Percentiles rank a stretch among this genome's conserved stretches.
Evolutionary conservation across 2,888 invertebrate genomes (phyloP).

Genomic region (Ceriagrion tenellum): DNA sequence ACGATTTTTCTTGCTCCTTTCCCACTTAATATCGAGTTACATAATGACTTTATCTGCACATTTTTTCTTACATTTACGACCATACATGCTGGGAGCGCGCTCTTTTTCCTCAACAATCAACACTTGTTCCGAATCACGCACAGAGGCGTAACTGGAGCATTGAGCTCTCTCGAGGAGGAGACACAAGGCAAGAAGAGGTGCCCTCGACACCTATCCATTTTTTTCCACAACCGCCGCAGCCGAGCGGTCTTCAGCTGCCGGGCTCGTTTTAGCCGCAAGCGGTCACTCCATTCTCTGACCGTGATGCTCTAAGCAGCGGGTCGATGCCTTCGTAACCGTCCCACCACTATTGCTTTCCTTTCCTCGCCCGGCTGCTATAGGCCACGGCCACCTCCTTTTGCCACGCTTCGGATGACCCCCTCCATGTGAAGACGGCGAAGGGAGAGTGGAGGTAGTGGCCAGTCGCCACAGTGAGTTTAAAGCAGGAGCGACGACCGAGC

Average conservation of each 20-base stretch:
- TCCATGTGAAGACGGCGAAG: neutral
- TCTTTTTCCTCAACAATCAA: neutral
- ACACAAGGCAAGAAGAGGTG: neutral
- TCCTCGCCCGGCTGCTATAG: neutral
- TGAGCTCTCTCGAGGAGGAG: neutral
- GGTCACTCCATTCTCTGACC: slow-evolving; percentile 7
- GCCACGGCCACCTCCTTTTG: slow-evolving; percentile 23
- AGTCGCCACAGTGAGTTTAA: neutral
- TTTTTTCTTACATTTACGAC: neutral
- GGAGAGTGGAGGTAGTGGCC: neutral
- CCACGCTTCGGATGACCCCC: neutral
- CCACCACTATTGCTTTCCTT: neutral
- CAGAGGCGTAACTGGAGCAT: neutral
- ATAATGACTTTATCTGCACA: neutral
- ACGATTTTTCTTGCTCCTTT: neutral
- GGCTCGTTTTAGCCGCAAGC: neutral
- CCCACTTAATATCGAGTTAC: neutral
- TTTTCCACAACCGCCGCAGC: neutral
- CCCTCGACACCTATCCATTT: neutral
- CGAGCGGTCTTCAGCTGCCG: neutral
- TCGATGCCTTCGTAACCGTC: neutral
- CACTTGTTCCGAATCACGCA: neutral
- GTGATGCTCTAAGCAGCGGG: neutral
- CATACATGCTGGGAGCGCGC: neutral
- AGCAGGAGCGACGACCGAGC: neutral